Percentiles rank a stretch among this genome's conserved stretches.
phyloP scores from a whole-genome alignment of 2,888 invertebrate species.

The Neuroscelio doddi region DNA sequence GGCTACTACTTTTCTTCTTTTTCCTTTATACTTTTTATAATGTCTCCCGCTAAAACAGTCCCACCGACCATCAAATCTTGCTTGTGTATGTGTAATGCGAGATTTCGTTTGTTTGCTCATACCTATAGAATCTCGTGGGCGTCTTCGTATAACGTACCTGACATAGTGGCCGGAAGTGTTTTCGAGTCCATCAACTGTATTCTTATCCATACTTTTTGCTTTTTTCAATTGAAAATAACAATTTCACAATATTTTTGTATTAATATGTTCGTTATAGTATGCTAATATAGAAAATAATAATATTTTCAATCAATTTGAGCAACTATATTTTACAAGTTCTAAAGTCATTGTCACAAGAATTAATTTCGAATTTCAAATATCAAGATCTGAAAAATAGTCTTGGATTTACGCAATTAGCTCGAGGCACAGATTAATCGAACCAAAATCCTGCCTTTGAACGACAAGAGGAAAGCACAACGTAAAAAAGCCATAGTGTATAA shows the following conservation, averaged over 20 bases:
- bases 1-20: conserved; percentile 44
- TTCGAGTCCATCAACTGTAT: too few relatives aligned
- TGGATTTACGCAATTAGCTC: conserved; percentile 6
- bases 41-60: conserved; percentile 39
- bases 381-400: too few relatives aligned
- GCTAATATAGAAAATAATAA: too few relatives aligned
- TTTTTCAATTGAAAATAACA: background rate
- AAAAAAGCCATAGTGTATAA: conserved; percentile 14
- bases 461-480: conserved; percentile 21
- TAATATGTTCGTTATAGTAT: too few relatives aligned
- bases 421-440: conserved; percentile 21
- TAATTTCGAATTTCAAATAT: too few relatives aligned
- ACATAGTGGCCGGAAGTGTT: too few relatives aligned
- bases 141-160: too few relatives aligned
- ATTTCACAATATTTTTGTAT: too few relatives aligned
- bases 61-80: conserved; percentile 12
- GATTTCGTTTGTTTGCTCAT: background rate
- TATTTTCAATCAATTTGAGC: too few relatives aligned
- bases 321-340: too few relatives aligned
- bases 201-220: background rate
- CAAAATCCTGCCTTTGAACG: conserved; percentile 9
- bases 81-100: conserved; percentile 10
- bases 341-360: too few relatives aligned
- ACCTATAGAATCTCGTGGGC: conserved; percentile 16
- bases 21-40: conserved; percentile 18